Base-by-base conservation (phyloP, 2,113 vertebrate species). In the Ginglymostoma cirratum region DNA sequence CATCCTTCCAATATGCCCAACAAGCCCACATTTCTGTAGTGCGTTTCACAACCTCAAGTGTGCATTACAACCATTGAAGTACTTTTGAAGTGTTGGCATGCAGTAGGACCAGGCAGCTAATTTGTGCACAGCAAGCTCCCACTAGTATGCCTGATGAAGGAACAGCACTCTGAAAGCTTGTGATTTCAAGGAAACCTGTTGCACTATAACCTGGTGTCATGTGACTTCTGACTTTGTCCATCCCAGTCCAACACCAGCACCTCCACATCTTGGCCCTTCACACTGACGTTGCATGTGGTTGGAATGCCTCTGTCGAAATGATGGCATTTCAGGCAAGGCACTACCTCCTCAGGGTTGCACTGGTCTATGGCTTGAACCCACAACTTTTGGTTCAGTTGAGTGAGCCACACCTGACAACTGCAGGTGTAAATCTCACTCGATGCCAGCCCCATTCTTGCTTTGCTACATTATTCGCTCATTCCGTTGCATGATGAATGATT, bases 401-500 rank as follows among this genome's bases (percentile, higher is more conserved):
- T 45, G 38, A 38, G 80, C 17, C 80, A 83, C 80, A 23, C 38
- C 80, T 83, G 80, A 21, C 80, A 83, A 38, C 19, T 21, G 17
- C 45, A 61, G 86, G 27, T 30, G 86, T 48, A 61, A 61, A 34
- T 66, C 34, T 45, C 6, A 10, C 30, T 23, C 38, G 21, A 52
- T 30, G 48, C 15, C 52, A 4, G 1, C 65, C 19, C 48, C 15
- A 42, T 42, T 69, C 61, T 21, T 15, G 17, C 90, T 42, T 61
- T n/a, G 65, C 65, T 67, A 15, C 38, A 19, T 66, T 34, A 66
- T 94, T n/a, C 65, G 7, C 90, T 38, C 65, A 94, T 94, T 17
- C 61, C 67, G 38, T 94, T 94, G 52, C n/a, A 94, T 94, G 38
- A 67, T 69, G 93, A 94, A 67, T 69, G 93, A 94, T 94, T 94